Evolutionary conservation across 2,797 vertebrate species (phyloP), one percentile per base, ranked within the genome.

Genomic region (Potorous gilbertii): DNA sequence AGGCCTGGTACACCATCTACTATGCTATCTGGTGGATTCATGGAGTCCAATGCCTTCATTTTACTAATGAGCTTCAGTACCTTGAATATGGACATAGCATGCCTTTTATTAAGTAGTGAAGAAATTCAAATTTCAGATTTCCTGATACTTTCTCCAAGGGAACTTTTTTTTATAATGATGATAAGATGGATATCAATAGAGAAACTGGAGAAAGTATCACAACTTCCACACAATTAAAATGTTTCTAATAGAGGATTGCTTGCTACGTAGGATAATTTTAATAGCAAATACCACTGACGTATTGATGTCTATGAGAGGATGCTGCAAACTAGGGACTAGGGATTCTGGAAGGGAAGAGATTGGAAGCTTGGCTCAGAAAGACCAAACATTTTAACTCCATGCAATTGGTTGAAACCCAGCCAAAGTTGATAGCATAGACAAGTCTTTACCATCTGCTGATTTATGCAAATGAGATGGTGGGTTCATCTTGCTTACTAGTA

Each of bases 361-460:
- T 95, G 91, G 54, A 92, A 95, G 13, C 91, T 96, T 98, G 97
- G 87, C 97, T 94, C 0, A 59, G 52, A 95, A 97, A 94, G 0
- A 4, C 24, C 94, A 96, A 98, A 56, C 97, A 96, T 94, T 97
- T 95, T 97, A 96, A 92, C 81, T 54, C 54, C 27, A 29, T 94
- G 87, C 96, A 96, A 96, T 96, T 97, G 96, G 95, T 92, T 98
- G 96, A 96, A 95, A 96, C 92, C 52, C n/a, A 96, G 96, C 96
- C 96, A 97, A 92, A 97, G 96, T 29, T 1, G 16, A 91, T 90
- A 95, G 0, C 16, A 98, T 98, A 97, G 92, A 93, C 95, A 97
- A 96, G 93, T 96, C 97, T 98, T 97, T 97, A 52, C 98, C 98
- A 98, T 98, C 98, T 98, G 98, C 97, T 98, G 95, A 96, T 56